Percentiles rank a stretch among this genome's conserved stretches.
phyloP scores from a whole-genome alignment of 2,888 invertebrate genomes.

The Cheilosia variabilis region DNA sequence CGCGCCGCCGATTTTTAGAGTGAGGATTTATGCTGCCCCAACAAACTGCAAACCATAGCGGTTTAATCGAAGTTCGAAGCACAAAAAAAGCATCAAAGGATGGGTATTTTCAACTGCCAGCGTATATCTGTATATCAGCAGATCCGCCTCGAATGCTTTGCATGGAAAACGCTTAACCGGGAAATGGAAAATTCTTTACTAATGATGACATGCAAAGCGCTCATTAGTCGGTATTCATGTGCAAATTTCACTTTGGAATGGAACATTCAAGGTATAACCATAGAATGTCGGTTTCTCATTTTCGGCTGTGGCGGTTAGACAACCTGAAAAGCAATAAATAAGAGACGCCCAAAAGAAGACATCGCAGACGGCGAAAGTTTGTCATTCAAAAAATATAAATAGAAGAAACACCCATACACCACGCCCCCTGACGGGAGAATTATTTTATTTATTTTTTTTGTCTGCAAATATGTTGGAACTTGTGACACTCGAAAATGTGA shows the following conservation, averaged over 20 bases:
- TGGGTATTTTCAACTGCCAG: not conserved
- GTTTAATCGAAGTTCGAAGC: conserved; percentile 32
- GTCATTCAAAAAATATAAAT: conserved; percentile 35
- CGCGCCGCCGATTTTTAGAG: not conserved
- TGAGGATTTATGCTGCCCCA: conserved; percentile 25
- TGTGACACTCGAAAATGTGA: conserved; percentile 19
- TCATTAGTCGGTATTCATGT: conserved; percentile 66
- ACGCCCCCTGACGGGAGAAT: conserved; percentile 4
- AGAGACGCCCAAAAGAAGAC: conserved; percentile 19
- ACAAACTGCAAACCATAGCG: conserved; percentile 31
- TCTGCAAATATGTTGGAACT: not conserved
- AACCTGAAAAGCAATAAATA: conserved; percentile 50
- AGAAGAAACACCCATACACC: conserved; percentile 20
- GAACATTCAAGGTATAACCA: conserved; percentile 15
- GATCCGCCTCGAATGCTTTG: conserved; percentile 2
- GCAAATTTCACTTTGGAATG: conserved; percentile 47
- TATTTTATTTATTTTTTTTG: conserved; percentile 11
- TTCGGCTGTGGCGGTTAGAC: conserved; percentile 14
- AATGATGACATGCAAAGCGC: conserved; percentile 74
- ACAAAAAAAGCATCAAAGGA: conserved; percentile 1
- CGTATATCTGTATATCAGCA: not conserved
- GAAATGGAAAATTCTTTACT: conserved; percentile 56
- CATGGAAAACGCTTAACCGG: conserved; percentile 36
- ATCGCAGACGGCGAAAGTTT: conserved; percentile 49
- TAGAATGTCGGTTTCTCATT: conserved; percentile 25